Evolutionary conservation across 2,888 invertebrate genomes (phyloP).

Genomic region (Andrena dorsata): DNA sequence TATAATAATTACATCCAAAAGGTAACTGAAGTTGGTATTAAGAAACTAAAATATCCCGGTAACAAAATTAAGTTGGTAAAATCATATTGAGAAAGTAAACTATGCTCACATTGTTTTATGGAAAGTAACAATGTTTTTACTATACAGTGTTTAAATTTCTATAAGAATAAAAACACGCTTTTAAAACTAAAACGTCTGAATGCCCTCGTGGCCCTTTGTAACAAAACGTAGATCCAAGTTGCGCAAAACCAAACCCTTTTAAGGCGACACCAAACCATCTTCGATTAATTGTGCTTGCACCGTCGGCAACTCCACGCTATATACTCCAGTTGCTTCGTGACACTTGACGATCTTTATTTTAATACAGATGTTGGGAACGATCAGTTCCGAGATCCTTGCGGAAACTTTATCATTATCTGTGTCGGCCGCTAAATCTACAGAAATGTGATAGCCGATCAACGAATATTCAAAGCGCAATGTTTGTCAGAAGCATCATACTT

Average conservation of each 20-base stretch:
- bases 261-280: slow-evolving; percentile 59
- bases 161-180: not conserved
- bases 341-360: slow-evolving; percentile 65
- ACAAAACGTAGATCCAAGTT: not conserved
- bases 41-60: slow-evolving; percentile 5
- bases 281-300: slow-evolving; percentile 63
- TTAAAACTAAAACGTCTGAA: not conserved
- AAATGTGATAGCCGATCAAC: not conserved
- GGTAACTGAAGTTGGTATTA: not conserved
- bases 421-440: slow-evolving; percentile 63
- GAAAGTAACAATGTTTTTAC: not conserved
- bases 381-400: slow-evolving; percentile 48
- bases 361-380: slow-evolving; percentile 14
- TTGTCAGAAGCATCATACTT: slow-evolving; percentile 45
- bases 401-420: slow-evolving; percentile 42
- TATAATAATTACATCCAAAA: not conserved
- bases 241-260: not conserved
- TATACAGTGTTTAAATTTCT: not conserved
- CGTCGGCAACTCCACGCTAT: slow-evolving; percentile 74
- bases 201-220: not conserved
- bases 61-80: slow-evolving; percentile 5
- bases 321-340: slow-evolving; percentile 36
- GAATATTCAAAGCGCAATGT: too few relatives aligned
- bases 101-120: not conserved
- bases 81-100: not conserved